phyloP scores from a whole-genome alignment of 2,113 vertebrate species.

The Vireo altiloquus region DNA sequence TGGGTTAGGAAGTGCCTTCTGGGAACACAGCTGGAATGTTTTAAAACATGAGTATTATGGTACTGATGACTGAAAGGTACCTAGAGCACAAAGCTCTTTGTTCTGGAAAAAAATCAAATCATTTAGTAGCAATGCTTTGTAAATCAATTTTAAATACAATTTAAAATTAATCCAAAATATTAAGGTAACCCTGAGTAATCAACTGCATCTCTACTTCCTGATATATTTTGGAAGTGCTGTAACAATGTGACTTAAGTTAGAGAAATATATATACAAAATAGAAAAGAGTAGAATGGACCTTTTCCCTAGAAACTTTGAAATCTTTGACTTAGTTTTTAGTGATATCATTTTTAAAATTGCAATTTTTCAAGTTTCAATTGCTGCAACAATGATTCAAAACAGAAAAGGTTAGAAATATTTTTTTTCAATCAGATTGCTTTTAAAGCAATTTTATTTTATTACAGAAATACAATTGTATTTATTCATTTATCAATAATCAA shows the following conservation, averaged over 20 bases:
- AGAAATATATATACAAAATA: not conserved
- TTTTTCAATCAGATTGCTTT: not conserved
- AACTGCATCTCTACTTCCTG: not conserved
- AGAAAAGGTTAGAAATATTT: not conserved
- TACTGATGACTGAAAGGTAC: not conserved
- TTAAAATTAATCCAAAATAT: not conserved
- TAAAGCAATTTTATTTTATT: not conserved
- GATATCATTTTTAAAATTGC: not conserved
- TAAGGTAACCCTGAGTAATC: not conserved
- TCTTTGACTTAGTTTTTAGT: not conserved
- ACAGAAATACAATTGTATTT: not conserved
- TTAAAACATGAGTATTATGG: not conserved
- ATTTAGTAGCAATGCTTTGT: not conserved
- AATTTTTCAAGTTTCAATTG: not conserved
- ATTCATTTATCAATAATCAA: not conserved
- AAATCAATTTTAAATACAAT: not conserved
- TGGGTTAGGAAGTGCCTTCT: conserved; percentile 22
- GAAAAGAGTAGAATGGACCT: not conserved
- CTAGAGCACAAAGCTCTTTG: not conserved
- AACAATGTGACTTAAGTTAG: not conserved
- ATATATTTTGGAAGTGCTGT: not conserved
- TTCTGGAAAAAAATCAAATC: not conserved
- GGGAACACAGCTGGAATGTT: conserved; percentile 20
- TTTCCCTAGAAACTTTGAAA: not conserved
- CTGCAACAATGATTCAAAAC: not conserved